A percentile compares a stretch with the other conserved stretches of the same genome.
These are phyloP conservation scores for Menura novaehollandiae DNA, from an alignment of 2,113 vertebrate genomes.

Conservation along the genomic window DNA sequence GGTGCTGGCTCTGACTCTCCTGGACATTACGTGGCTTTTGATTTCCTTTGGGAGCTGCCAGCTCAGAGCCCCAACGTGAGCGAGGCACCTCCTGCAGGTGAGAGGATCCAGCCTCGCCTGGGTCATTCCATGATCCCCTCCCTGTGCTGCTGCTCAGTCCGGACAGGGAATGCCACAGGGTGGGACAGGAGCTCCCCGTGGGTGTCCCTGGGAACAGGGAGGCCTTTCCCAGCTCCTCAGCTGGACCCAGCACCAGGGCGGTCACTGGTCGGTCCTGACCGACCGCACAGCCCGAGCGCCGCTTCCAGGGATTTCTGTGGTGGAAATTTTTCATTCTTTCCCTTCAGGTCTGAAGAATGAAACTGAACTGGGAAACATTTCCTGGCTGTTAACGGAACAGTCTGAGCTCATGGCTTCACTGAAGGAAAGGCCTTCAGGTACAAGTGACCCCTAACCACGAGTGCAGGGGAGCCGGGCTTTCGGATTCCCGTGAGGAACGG, in stretches of 20 bases:
- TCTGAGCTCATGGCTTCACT: neutral
- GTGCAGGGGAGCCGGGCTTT: neutral
- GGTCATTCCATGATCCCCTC: neutral
- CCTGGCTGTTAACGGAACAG: neutral
- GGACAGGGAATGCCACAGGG: neutral
- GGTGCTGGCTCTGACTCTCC: neutral
- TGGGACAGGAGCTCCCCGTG: rapidly evolving
- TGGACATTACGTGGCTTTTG: neutral
- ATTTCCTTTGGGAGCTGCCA: neutral
- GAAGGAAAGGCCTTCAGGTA: neutral
- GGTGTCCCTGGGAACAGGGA: neutral
- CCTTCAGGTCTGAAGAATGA: neutral
- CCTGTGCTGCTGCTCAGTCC: neutral
- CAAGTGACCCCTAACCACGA: neutral
- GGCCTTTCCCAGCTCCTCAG: neutral
- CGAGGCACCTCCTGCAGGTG: neutral
- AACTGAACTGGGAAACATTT: neutral
- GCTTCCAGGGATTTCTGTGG: neutral
- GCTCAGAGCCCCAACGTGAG: neutral
- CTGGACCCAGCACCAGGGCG: neutral
- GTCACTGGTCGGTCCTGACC: neutral
- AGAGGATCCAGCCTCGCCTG: neutral
- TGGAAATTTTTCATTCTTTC: neutral
- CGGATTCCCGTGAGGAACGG: neutral
- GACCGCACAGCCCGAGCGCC: rapidly evolving